Evolutionary conservation across 1,140 invertebrate genomes (phyloP).

Genomic region (Drosophila fuyamai): DNA sequence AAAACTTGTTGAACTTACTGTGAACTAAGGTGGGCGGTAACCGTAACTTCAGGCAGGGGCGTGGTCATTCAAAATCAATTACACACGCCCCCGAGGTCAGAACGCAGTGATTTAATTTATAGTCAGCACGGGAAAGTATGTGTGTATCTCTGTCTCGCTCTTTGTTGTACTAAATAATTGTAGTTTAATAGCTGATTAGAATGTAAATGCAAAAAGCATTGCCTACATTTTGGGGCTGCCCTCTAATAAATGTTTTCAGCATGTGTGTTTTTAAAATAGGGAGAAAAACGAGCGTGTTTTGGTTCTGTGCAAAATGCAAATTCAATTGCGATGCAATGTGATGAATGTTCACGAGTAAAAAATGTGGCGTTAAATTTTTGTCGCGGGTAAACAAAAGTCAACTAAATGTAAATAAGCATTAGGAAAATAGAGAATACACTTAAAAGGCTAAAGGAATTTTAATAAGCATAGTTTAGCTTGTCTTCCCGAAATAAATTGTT

Average conservation of each 20-base stretch:
- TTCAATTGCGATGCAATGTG: conserved; percentile 69
- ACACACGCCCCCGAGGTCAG: conserved; percentile 59
- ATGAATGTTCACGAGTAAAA: conserved; percentile 71
- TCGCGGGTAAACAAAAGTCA: conserved; percentile 41
- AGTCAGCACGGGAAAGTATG: conserved; percentile 10
- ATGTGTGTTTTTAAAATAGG: conserved; percentile 4
- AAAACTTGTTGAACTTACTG: conserved; percentile 56
- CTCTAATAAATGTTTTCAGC: conserved; percentile 30
- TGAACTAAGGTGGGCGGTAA: conserved; percentile 3
- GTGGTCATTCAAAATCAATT: conserved; percentile 69
- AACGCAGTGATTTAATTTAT: conserved; percentile 70
- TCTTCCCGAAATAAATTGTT: too few relatives aligned
- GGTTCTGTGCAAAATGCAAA: conserved; percentile 60
- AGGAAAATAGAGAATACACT: not conserved
- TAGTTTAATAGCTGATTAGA: conserved; percentile 76
- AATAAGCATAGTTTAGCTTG: too few relatives aligned
- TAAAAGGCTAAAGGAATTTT: too few relatives aligned
- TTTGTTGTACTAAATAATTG: conserved; percentile 55
- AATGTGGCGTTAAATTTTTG: conserved; percentile 77
- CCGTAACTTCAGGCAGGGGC: conserved; percentile 39
- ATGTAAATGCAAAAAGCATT: conserved; percentile 50
- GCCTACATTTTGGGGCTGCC: conserved; percentile 56
- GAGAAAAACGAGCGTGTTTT: conserved; percentile 7
- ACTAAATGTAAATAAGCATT: conserved; percentile 17
- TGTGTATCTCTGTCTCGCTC: not conserved